Evolutionary conservation across 2,888 invertebrate species (phyloP).

Genomic region (Ernsta delagoae): DNA sequence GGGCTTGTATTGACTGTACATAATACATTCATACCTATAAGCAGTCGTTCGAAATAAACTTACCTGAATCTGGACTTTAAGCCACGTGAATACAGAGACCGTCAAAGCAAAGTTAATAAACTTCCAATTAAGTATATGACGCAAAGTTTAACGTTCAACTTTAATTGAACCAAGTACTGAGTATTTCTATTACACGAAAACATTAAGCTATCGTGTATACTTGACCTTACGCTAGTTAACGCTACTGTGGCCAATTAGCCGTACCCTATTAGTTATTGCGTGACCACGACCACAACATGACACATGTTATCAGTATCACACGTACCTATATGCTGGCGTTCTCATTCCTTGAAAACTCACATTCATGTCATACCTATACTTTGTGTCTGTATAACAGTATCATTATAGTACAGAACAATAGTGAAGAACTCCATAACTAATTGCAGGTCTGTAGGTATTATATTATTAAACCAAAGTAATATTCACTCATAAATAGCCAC

Average conservation of each 20-base stretch:
- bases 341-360: conserved; percentile 11
- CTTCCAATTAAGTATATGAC: not conserved
- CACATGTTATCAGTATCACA: conserved; percentile 25
- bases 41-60: too few relatives aligned
- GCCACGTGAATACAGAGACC: too few relatives aligned
- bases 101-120: too few relatives aligned
- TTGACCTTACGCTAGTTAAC: conserved; percentile 33
- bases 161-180: too few relatives aligned
- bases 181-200: not conserved
- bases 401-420: not conserved
- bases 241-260: conserved; percentile 29
- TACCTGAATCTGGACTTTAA: too few relatives aligned
- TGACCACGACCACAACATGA: conserved; percentile 16
- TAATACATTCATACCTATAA: too few relatives aligned
- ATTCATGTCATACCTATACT: not conserved
- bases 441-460: not conserved
- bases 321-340: conserved; percentile 17
- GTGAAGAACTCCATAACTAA: not conserved
- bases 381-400: not conserved
- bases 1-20: not conserved
- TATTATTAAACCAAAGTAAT: not conserved
- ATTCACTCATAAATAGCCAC: not conserved
- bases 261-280: conserved; percentile 26
- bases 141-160: not conserved
- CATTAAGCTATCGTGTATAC: conserved; percentile 7